Evolutionary conservation across 2,113 vertebrate genomes (phyloP).

Genomic region (Tragelaphus imberbis): DNA sequence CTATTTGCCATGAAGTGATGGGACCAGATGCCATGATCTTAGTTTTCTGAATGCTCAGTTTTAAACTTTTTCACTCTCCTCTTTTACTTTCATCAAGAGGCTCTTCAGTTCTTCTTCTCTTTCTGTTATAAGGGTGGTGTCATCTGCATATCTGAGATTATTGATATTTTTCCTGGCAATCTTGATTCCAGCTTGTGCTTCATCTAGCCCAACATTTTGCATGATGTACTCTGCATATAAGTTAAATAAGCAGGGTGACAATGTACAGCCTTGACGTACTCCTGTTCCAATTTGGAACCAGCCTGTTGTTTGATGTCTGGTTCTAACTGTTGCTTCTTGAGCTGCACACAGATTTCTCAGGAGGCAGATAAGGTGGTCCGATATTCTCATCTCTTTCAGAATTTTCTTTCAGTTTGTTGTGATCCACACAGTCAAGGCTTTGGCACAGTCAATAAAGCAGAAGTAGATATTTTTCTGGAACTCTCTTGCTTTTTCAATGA

Average conservation of each 20-base stretch:
- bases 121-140: neutral
- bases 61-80: neutral
- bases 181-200: neutral
- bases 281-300: neutral
- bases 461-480: neutral
- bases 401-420: neutral
- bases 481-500: neutral
- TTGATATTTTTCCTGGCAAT: neutral
- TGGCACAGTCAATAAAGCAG: neutral
- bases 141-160: neutral
- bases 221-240: neutral
- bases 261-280: neutral
- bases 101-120: neutral
- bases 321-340: neutral
- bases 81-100: neutral
- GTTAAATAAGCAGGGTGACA: neutral
- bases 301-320: neutral
- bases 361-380: neutral
- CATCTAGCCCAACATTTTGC: neutral
- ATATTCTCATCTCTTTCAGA: neutral
- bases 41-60: neutral
- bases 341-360: neutral
- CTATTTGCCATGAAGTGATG: neutral
- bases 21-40: neutral
- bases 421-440: neutral